These are phyloP conservation scores for Eurois occulta DNA, from an alignment of 2,888 invertebrate species.

Conservation along the genomic window DNA sequence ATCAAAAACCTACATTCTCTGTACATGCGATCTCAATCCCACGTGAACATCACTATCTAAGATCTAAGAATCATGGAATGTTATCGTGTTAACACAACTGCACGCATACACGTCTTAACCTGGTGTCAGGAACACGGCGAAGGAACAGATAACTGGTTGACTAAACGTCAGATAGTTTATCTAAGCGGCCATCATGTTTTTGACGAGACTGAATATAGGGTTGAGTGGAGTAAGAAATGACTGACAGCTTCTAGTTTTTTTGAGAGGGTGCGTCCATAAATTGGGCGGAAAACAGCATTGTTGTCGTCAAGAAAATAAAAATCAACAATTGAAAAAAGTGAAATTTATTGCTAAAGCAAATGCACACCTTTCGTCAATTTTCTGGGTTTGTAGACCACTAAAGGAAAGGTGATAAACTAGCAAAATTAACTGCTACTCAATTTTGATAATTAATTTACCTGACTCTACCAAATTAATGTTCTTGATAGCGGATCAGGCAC, in stretches of 20 bases:
- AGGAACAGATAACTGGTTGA: slow-evolving; percentile 53
- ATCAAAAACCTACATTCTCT: not conserved
- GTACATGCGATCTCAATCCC: slow-evolving; percentile 6
- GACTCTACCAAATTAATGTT: not conserved
- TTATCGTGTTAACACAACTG: slow-evolving; percentile 35
- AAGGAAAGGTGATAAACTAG: not conserved
- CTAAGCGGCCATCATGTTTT: slow-evolving; percentile 12
- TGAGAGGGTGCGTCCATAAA: not conserved
- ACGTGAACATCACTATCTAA: slow-evolving; percentile 39
- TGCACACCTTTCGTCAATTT: not conserved
- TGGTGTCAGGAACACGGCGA: slow-evolving; percentile 43
- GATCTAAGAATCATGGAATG: slow-evolving; percentile 32
- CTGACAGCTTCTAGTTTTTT: not conserved
- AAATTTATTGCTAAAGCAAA: not conserved
- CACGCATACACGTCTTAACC: slow-evolving; percentile 43
- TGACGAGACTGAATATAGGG: not conserved
- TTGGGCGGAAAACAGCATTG: not conserved
- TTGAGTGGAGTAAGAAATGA: not conserved
- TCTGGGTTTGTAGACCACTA: not conserved
- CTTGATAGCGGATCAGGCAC: not conserved
- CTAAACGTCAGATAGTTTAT: slow-evolving; percentile 61
- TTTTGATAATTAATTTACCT: not conserved
- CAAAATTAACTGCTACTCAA: not conserved
- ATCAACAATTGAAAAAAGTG: too few species aligned
- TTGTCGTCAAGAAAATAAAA: not conserved